Evolutionary conservation across 2,888 invertebrate genomes (phyloP).

Genomic region (Zootermopsis nevadensis): DNA sequence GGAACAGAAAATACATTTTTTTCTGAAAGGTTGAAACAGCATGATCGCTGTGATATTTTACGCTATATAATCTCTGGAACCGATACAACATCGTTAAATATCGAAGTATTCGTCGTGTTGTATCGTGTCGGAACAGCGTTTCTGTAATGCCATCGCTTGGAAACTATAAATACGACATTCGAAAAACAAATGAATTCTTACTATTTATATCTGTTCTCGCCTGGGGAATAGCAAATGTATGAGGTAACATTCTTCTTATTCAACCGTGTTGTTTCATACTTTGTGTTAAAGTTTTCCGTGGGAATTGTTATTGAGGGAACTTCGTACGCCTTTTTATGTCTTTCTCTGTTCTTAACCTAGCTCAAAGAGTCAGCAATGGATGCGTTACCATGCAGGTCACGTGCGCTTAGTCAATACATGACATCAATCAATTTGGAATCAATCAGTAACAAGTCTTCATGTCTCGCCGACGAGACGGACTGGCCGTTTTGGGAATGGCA

Average conservation of each 20-base stretch:
- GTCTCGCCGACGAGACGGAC: background rate
- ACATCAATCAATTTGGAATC: constrained; percentile 10
- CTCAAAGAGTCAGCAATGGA: background rate
- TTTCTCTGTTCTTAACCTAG: background rate
- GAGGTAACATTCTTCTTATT: background rate
- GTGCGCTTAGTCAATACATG: background rate
- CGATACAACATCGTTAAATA: too few relatives aligned
- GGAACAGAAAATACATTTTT: too few relatives aligned
- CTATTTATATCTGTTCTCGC: constrained; percentile 1
- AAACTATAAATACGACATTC: background rate
- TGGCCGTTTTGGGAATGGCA: background rate
- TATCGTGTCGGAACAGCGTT: background rate
- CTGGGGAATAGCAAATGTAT: background rate
- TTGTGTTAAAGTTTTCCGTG: background rate
- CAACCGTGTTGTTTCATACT: background rate
- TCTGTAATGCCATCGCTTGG: background rate
- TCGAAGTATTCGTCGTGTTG: background rate
- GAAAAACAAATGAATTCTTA: background rate
- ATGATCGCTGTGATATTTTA: too few relatives aligned
- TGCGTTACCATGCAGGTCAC: background rate
- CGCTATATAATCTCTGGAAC: too few relatives aligned
- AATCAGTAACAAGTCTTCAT: background rate
- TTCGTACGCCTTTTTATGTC: background rate
- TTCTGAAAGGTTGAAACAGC: too few relatives aligned
- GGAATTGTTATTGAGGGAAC: background rate